These are phyloP conservation scores for Erpobdella octoculata DNA, from an alignment of 2,888 invertebrate species.

Conservation along the genomic window DNA sequence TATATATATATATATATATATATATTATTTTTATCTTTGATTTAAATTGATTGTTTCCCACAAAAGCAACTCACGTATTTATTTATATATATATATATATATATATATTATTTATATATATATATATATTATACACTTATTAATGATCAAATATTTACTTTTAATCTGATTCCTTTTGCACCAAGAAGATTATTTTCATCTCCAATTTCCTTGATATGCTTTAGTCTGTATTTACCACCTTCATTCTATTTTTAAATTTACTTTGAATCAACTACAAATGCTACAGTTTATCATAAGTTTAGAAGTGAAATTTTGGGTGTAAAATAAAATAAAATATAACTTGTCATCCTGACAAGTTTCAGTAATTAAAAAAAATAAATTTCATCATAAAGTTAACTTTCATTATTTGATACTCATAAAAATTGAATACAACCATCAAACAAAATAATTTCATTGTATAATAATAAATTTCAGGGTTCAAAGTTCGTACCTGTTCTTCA, in stretches of 20 bases:
- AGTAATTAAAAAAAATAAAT: background rate
- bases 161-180: conserved; percentile 45
- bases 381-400: too few relatives aligned
- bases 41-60: too few relatives aligned
- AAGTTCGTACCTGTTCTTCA: conserved; percentile 35
- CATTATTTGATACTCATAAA: too few relatives aligned
- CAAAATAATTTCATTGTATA: background rate
- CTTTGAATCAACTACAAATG: background rate
- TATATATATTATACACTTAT: too few relatives aligned
- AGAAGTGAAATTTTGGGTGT: background rate
- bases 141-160: conserved; percentile 39
- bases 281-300: background rate
- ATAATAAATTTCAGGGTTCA: background rate
- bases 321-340: background rate
- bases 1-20: too few relatives aligned
- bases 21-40: too few relatives aligned
- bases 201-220: conserved; percentile 46
- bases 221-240: conserved; percentile 45
- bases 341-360: background rate
- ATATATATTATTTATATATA: too few relatives aligned
- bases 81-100: too few relatives aligned
- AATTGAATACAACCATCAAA: background rate
- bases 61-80: too few relatives aligned
- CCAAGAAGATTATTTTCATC: conserved; percentile 44
- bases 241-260: conserved; percentile 35